Evolutionary conservation across 2,113 vertebrate species (phyloP).

Genomic region (Tichodroma muraria): DNA sequence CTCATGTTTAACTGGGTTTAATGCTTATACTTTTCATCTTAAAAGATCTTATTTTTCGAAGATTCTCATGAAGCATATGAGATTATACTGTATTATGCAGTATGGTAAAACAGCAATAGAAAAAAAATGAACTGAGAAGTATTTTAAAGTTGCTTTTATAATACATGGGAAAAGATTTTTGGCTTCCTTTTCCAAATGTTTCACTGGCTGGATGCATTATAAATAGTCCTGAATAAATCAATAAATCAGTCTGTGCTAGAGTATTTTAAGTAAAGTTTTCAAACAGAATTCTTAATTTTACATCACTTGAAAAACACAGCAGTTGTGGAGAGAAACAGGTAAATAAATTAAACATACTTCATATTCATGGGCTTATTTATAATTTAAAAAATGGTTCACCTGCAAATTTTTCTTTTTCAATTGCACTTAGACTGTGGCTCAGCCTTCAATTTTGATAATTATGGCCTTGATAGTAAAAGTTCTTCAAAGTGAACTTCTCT

Average conservation of each 20-base stretch:
- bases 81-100: background rate
- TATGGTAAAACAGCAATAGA: background rate
- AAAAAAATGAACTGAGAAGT: background rate
- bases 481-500: background rate
- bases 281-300: conserved; percentile 58
- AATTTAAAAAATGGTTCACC: background rate
- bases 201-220: background rate
- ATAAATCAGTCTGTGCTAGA: background rate
- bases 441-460: background rate
- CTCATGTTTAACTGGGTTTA: background rate
- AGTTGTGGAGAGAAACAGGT: background rate
- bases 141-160: background rate
- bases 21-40: background rate
- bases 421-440: background rate
- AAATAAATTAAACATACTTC: conserved; percentile 39
- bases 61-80: background rate
- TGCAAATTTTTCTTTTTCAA: background rate
- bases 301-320: background rate
- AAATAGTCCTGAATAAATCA: conserved; percentile 37
- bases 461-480: background rate
- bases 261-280: conserved; percentile 26
- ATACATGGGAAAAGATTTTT: background rate
- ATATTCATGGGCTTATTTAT: conserved; percentile 13
- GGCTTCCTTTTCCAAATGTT: conserved; percentile 6
- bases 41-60: background rate